Base-by-base conservation (phyloP, 2,113 vertebrate genomes). In the Nibea albiflora region DNA sequence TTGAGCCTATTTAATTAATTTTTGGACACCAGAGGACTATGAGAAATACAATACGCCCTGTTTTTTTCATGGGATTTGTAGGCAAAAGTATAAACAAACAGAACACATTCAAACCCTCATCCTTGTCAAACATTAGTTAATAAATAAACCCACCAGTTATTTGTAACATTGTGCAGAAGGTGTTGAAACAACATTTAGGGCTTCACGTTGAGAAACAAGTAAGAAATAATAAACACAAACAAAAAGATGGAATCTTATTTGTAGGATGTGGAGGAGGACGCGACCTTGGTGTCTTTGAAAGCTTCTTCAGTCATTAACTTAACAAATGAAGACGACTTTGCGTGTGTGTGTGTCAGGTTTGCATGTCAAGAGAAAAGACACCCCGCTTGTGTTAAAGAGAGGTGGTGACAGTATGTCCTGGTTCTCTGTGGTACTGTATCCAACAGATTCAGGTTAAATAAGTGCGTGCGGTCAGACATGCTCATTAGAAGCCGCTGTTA, bases 281-380 rank as follows among this genome's bases (percentile, higher is more conserved):
- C 22, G 53, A 24, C 11, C 53, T 17, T 19, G 22, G 28, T 42
- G 46, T 39, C 47, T 1, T 26, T 24, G 42, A 61, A 66, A 7
- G 42, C 42, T 56, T 49, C 42, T 50, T 42, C 31, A 0, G 0
- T 20, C 70, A 62, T 84, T 68, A 53, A 47, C 67, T 3, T 53
- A 56, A 57, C 50, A 76, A 72, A 42, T 68, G 26, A 75, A 67
- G 20, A 52, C 1, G 11, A 31, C 50, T 79, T 76, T 78, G 56
- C 63, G 2, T 77, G 42, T 39, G 42, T 31, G 7, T 39, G 35
- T 69, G 14, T 54, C 49, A n/a, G 19, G 9, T 39, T 73, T 67
- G n/a, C 22, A 46, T 79, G 15, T 52, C 26, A 4, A 11, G 16
- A 31, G 20, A 16, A 66, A 71, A 65, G n/a, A 8, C 63, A 1